Percentiles rank a stretch among this genome's conserved stretches.
Conservation (phyloP, 2,888 invertebrate genomes). For the Drosophila kuntzei region DNA sequence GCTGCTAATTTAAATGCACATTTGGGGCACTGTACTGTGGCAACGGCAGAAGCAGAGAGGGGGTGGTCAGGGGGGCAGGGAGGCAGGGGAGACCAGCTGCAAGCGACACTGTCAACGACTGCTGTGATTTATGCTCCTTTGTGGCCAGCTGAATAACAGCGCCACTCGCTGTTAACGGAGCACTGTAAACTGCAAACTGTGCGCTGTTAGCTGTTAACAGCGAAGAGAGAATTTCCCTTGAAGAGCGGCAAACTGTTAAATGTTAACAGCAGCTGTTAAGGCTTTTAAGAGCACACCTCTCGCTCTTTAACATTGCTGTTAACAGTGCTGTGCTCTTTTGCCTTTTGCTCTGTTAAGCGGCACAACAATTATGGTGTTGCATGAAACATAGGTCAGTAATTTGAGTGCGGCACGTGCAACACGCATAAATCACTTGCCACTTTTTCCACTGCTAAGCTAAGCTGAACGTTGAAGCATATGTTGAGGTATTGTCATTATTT, state of each 20-base stretch:
- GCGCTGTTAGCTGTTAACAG: conserved; percentile 11
- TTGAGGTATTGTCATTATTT: conserved; percentile 8
- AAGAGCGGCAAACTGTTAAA: conserved; percentile 27
- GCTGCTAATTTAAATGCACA: conserved; percentile 77
- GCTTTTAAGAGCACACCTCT: conserved; percentile 40
- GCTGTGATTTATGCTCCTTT: conserved; percentile 63
- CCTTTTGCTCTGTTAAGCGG: conserved; percentile 7
- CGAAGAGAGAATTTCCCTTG: conserved; percentile 53
- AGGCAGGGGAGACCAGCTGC: conserved; percentile 8
- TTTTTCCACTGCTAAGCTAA: not conserved
- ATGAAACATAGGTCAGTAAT: conserved; percentile 67
- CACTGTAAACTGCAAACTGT: not conserved
- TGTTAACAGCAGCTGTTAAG: conserved; percentile 36
- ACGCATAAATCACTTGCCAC: conserved; percentile 36
- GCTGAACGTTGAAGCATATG: not conserved
- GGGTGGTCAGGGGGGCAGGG: not conserved
- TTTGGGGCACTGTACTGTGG: conserved; percentile 61
- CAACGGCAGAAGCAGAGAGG: not conserved
- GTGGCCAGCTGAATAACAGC: conserved; percentile 38
- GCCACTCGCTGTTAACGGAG: conserved; percentile 1
- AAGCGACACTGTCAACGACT: conserved; percentile 52
- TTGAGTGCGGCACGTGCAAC: conserved; percentile 41
- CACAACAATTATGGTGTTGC: conserved; percentile 25
- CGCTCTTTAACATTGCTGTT: not conserved
- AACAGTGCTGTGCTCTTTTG: conserved; percentile 39